A percentile compares a stretch with the other conserved stretches of the same genome.
Conservation (phyloP, 2,113 vertebrate species). For the Mustela nigripes region DNA sequence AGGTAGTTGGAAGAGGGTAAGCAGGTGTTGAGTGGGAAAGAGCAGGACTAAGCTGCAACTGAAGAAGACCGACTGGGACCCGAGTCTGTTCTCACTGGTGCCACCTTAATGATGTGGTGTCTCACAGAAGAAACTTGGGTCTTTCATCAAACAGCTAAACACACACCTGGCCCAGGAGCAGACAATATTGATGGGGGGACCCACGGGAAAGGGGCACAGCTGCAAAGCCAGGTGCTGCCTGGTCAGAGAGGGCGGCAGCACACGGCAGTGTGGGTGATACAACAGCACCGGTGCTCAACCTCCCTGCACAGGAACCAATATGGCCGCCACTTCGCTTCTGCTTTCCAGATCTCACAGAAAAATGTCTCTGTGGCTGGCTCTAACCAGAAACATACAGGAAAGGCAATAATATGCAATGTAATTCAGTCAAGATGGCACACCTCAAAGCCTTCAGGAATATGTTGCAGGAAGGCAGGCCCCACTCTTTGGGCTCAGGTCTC, state of each 20-base stretch:
- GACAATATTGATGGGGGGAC: background rate
- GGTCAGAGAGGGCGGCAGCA: too few species aligned
- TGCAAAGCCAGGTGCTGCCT: accelerated
- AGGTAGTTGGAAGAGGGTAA: background rate
- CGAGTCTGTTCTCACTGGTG: background rate
- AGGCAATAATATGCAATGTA: background rate
- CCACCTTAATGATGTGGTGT: background rate
- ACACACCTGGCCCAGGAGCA: background rate
- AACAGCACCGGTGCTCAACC: accelerated
- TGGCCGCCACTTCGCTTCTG: accelerated
- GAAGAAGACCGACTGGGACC: background rate
- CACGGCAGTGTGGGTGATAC: background rate
- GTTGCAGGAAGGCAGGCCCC: background rate
- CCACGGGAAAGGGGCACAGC: background rate
- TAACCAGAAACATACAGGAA: background rate
- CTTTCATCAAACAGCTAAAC: background rate
- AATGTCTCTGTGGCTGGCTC: background rate
- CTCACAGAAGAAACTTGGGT: background rate
- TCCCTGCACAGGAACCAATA: background rate
- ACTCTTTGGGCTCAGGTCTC: background rate
- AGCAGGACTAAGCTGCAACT: too few species aligned
- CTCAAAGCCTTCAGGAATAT: accelerated
- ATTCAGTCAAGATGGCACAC: background rate
- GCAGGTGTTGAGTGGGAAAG: background rate
- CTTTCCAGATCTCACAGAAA: background rate